A percentile compares a stretch with the other conserved stretches of the same genome.
phyloP scores from a whole-genome alignment of 2,888 invertebrate species.

The Calameuta idolon region DNA sequence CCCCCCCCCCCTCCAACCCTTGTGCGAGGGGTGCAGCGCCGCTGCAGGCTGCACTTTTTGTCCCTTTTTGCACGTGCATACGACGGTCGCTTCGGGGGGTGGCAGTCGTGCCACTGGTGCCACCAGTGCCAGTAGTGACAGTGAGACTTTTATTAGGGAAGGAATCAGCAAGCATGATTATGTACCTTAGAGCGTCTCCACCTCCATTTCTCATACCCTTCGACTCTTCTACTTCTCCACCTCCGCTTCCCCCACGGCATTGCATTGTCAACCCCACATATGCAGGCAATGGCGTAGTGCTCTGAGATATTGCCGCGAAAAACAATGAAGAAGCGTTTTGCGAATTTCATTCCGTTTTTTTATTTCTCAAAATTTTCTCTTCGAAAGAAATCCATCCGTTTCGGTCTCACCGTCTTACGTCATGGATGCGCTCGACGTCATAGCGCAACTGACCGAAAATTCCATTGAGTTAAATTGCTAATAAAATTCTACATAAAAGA shows the following conservation, averaged over 20 bases:
- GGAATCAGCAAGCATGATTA: constrained; percentile 67
- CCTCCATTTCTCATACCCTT: constrained; percentile 33
- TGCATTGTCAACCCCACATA: constrained; percentile 46
- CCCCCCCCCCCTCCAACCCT: constrained; percentile 14
- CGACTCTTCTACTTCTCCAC: constrained; percentile 20
- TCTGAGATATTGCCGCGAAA: constrained; percentile 25
- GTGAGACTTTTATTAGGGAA: constrained; percentile 67
- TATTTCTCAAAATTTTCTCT: no score
- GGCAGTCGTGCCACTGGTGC: constrained; percentile 12
- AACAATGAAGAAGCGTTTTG: not conserved
- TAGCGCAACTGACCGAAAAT: not conserved
- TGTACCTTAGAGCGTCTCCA: constrained; percentile 64
- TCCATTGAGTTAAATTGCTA: not conserved
- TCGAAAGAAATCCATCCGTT: not conserved
- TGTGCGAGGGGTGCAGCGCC: not conserved
- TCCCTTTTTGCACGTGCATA: constrained; percentile 35
- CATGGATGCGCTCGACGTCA: not conserved
- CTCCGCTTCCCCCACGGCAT: constrained; percentile 37
- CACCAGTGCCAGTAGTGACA: constrained; percentile 42
- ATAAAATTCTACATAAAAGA: not conserved
- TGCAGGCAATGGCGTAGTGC: constrained; percentile 50
- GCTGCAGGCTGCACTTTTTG: constrained; percentile 44
- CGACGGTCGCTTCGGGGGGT: constrained; percentile 11
- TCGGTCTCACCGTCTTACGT: not conserved
- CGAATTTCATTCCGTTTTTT: not conserved